Percentiles rank a stretch among this genome's conserved stretches.
Conservation (phyloP, 2,797 vertebrate genomes). For the Rhyacichthys aspro region DNA sequence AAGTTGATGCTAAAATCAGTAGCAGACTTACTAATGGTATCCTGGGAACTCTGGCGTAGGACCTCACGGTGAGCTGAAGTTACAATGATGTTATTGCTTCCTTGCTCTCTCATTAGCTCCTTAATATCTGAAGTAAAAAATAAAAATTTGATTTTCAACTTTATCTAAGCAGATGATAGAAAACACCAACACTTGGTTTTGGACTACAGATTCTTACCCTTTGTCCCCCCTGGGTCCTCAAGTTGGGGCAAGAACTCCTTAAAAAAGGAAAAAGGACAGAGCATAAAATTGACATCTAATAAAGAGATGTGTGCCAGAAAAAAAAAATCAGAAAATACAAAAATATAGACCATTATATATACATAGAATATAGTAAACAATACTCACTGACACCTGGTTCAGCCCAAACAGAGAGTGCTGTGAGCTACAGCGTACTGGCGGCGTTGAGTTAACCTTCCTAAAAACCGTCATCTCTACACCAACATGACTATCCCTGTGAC, state of each 20-base stretch:
- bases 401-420: conserved; percentile 92
- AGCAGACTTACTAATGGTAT: conserved; percentile 80
- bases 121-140: conserved; percentile 80
- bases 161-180: too few species aligned
- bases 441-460: conserved; percentile 91
- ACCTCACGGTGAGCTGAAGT: conserved; percentile 85
- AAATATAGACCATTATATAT: not conserved
- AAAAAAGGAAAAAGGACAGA: not conserved
- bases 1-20: not conserved
- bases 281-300: not conserved
- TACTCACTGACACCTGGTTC: conserved; percentile 91
- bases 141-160: conserved; percentile 4
- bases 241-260: conserved; percentile 89
- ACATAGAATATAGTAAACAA: conserved; percentile 11
- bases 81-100: conserved; percentile 86
- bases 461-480: conserved; percentile 94
- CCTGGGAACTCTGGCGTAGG: conserved; percentile 82
- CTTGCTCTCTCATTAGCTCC: conserved; percentile 85
- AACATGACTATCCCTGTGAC: conserved; percentile 82
- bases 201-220: conserved; percentile 70
- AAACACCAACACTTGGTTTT: not conserved
- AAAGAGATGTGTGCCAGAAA: too few species aligned
- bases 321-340: not conserved
- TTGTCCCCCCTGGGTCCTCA: conserved; percentile 82
- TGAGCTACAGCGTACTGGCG: conserved; percentile 91